phyloP scores from a whole-genome alignment of 2,113 vertebrate genomes.

The Seriola rivoliana region DNA sequence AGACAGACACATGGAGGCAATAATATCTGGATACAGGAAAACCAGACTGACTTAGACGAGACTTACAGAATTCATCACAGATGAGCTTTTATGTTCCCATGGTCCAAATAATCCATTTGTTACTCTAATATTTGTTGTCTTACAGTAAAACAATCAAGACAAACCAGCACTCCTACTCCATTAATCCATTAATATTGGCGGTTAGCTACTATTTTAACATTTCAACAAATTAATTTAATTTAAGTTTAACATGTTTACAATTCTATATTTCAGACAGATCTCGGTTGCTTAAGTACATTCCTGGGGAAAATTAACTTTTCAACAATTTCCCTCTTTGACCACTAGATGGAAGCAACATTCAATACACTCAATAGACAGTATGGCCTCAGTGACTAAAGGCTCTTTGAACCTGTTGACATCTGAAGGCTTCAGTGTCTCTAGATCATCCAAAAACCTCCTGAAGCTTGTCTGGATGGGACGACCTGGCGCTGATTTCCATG shows the following conservation, averaged over 20 bases:
- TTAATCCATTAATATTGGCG: too few species aligned
- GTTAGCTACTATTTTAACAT: not conserved
- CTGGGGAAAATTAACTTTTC: not conserved
- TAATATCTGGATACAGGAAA: not conserved
- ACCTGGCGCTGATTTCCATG: not conserved
- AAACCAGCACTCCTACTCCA: not conserved
- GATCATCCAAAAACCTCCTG: constrained; percentile 3
- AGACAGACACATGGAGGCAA: not conserved
- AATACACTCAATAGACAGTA: not conserved
- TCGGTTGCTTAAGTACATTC: too few species aligned
- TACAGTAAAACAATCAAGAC: not conserved
- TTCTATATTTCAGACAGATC: not conserved
- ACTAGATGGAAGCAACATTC: constrained; percentile 66
- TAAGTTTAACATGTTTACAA: not conserved
- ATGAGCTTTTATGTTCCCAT: not conserved
- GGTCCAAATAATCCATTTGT: not conserved
- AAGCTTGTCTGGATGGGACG: constrained; percentile 11
- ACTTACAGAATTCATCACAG: too few species aligned
- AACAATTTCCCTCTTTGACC: constrained; percentile 24
- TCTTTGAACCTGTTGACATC: constrained; percentile 13
- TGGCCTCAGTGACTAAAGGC: not conserved
- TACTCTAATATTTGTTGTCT: not conserved
- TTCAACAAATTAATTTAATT: too few species aligned
- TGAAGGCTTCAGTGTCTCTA: constrained; percentile 20
- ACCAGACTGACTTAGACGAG: not conserved